Conservation (phyloP, 2,888 invertebrate genomes). For the Onchidella celtica region DNA sequence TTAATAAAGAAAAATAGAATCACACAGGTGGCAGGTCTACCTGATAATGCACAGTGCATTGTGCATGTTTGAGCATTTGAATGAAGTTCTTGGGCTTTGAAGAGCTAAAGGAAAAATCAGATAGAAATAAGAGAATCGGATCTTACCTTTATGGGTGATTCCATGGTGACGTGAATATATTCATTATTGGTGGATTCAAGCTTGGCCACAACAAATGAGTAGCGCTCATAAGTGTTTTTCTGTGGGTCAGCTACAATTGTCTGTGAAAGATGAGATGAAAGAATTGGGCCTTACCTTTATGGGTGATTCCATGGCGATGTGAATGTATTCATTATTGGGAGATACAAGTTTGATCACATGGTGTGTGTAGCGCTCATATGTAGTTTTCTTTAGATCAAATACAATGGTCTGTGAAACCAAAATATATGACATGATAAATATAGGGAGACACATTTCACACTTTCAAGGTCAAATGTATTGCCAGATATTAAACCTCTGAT, state of each 20-base stretch:
- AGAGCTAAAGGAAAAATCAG: too few species aligned
- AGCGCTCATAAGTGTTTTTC: not conserved
- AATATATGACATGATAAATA: too few species aligned
- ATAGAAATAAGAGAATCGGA: too few species aligned
- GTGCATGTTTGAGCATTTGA: too few species aligned
- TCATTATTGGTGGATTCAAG: conserved; percentile 9
- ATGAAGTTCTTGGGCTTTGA: too few species aligned
- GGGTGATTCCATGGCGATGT: conserved; percentile 10
- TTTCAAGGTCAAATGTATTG: too few species aligned
- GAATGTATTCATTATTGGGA: conserved; percentile 25
- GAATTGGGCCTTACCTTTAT: conserved; percentile 12
- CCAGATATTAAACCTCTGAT: too few species aligned
- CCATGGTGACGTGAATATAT: conserved; percentile 29
- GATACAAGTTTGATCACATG: not conserved
- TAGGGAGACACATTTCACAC: too few species aligned
- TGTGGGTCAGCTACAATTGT: not conserved
- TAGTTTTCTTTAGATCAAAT: not conserved
- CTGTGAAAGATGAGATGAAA: not conserved
- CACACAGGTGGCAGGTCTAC: too few species aligned
- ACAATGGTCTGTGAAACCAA: conserved; percentile 4
- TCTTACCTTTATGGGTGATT: conserved; percentile 25
- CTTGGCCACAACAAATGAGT: not conserved
- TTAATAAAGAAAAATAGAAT: too few species aligned
- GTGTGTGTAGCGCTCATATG: not conserved
- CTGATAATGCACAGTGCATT: too few species aligned